Percentiles rank a stretch among this genome's conserved stretches.
Conservation (phyloP, 2,888 invertebrate genomes). For the Trissolcus japonicus region DNA sequence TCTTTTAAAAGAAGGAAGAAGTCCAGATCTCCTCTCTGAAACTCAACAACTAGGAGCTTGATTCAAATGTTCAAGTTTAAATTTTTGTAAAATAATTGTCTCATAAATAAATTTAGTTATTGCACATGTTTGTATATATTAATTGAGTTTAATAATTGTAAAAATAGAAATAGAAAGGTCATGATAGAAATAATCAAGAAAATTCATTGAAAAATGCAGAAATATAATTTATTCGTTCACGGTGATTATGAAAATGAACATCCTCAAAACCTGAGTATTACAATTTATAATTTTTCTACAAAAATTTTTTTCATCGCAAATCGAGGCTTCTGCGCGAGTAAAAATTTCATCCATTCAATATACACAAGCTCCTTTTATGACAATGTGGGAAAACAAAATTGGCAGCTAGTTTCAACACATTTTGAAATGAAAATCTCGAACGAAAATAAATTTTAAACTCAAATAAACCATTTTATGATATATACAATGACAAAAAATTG, state of each 20-base stretch:
- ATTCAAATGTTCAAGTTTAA: too few species aligned
- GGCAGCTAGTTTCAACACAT: neutral
- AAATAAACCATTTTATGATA: neutral
- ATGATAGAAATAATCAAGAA: neutral
- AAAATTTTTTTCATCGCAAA: slow-evolving; percentile 12
- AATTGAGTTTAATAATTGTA: too few species aligned
- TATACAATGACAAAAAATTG: too few species aligned
- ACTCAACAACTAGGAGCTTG: too few species aligned
- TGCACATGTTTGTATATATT: too few species aligned
- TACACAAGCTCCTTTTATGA: neutral
- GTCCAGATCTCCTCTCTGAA: neutral
- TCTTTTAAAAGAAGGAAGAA: slow-evolving; percentile 51
- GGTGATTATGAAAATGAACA: slow-evolving; percentile 48
- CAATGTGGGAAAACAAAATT: neutral
- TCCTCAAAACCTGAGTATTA: slow-evolving; percentile 55
- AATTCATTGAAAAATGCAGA: slow-evolving; percentile 51
- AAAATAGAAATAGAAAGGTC: too few species aligned
- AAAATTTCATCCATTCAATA: neutral
- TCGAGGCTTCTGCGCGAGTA: neutral
- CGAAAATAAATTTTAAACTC: neutral
- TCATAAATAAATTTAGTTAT: too few species aligned
- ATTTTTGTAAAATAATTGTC: too few species aligned
- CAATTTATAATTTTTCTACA: slow-evolving; percentile 34
- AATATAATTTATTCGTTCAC: slow-evolving; percentile 54
- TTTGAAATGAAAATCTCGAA: neutral